Percentiles rank a stretch among this genome's conserved stretches.
Evolutionary conservation across 2,888 invertebrate genomes (phyloP).

Genomic region (Pristionchus exspectatus): DNA sequence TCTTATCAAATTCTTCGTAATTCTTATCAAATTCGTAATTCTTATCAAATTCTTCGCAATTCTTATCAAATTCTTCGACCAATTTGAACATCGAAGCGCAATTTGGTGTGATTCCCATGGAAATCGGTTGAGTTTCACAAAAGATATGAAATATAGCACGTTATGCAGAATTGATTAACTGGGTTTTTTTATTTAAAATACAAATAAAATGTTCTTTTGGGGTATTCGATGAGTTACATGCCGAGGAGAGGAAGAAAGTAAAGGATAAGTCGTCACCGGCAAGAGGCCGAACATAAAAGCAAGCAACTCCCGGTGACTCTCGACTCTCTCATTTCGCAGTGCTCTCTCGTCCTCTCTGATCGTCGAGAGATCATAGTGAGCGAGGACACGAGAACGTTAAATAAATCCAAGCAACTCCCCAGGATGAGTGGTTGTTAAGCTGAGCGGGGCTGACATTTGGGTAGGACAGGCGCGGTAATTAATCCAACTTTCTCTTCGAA

Average conservation of each 20-base stretch:
- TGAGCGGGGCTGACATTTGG: not conserved
- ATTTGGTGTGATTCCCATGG: not conserved
- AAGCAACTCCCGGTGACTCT: no score
- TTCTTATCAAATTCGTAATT: no score
- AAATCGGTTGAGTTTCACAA: not conserved
- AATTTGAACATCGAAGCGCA: no score
- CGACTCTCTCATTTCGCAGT: not conserved
- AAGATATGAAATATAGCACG: no score
- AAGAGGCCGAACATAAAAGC: no score
- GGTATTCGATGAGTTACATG: not conserved
- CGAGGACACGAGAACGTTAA: not conserved
- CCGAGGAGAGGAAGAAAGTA: not conserved
- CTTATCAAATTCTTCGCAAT: no score
- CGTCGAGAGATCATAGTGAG: not conserved
- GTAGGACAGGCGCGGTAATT: not conserved
- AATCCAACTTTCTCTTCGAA: not conserved
- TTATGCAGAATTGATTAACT: no score
- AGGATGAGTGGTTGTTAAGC: slow-evolving; percentile 22
- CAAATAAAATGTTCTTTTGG: no score
- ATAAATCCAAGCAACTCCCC: not conserved
- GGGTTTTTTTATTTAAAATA: no score
- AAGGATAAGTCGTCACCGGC: not conserved
- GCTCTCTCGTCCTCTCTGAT: not conserved
- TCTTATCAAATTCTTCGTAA: no score
- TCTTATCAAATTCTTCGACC: no score